Percentiles rank a stretch among this genome's conserved stretches.
phyloP scores from a whole-genome alignment of 30 jellyfish, hydroid and myxozoan genomes.

The Sanderia malayensis region DNA sequence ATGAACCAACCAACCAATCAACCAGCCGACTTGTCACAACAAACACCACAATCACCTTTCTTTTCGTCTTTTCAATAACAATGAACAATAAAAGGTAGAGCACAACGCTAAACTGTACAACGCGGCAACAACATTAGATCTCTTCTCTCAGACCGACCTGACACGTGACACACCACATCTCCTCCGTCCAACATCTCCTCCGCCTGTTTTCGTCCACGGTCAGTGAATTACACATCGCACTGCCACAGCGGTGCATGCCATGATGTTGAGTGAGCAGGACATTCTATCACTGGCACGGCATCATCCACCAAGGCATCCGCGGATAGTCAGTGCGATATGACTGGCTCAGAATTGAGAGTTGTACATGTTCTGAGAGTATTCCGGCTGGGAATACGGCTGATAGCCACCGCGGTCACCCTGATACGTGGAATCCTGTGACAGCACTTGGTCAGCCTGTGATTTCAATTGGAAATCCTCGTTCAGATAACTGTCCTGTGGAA shows the following conservation, averaged over 20 bases:
- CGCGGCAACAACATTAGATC: slow-evolving; percentile 16
- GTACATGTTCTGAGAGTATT: slow-evolving; percentile 98
- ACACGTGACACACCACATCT: no score
- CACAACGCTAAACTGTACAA: neutral
- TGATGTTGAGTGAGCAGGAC: no score
- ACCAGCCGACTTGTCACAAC: neutral
- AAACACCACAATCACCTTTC: slow-evolving; percentile 1
- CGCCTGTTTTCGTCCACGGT: neutral
- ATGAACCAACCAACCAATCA: neutral
- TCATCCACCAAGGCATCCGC: slow-evolving; percentile 64
- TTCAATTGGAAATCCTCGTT: slow-evolving; percentile 97
- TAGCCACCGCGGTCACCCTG: slow-evolving; percentile 99
- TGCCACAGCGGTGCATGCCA: slow-evolving; percentile 72
- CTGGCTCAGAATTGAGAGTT: slow-evolving; percentile 97
- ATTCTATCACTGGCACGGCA: no score
- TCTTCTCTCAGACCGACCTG: slow-evolving; percentile 10
- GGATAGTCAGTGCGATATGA: slow-evolving; percentile 69
- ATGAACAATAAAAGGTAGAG: neutral
- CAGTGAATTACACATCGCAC: slow-evolving; percentile 13
- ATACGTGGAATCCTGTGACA: slow-evolving; percentile 97
- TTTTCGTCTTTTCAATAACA: neutral
- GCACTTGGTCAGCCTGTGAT: slow-evolving; percentile 97
- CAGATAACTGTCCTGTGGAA: slow-evolving; percentile 87
- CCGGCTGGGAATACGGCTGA: slow-evolving; percentile 99
- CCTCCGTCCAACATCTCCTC: neutral